Conservation (phyloP, 2,888 invertebrate species). For the Athalia circularis region DNA sequence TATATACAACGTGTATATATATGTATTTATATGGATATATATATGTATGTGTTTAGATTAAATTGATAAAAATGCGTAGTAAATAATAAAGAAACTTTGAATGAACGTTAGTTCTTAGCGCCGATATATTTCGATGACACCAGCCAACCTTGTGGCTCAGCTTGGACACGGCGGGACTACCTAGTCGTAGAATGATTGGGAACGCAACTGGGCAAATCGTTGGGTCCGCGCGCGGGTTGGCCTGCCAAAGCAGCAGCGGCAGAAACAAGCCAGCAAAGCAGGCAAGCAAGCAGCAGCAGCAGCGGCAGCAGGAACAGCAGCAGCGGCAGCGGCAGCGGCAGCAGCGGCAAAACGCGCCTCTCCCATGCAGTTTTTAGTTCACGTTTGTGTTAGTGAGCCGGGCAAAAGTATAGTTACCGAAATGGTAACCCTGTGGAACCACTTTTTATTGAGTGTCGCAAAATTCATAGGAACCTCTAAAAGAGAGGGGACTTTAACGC, state of each 20-base stretch:
- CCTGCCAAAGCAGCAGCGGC: slow-evolving; percentile 42
- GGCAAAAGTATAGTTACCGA: slow-evolving; percentile 74
- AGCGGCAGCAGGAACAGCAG: too few relatives aligned
- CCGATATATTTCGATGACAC: slow-evolving; percentile 45
- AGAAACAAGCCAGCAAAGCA: too few relatives aligned
- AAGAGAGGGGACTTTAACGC: slow-evolving; percentile 63
- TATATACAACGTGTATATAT: not conserved
- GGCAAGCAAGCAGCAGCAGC: too few relatives aligned
- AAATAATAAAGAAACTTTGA: slow-evolving; percentile 24
- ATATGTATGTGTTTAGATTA: slow-evolving; percentile 14
- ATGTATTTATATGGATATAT: slow-evolving; percentile 9
- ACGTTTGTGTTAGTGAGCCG: slow-evolving; percentile 50
- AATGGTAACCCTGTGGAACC: slow-evolving; percentile 79
- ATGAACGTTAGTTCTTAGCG: not conserved
- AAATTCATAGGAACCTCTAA: slow-evolving; percentile 78
- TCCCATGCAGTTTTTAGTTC: slow-evolving; percentile 72
- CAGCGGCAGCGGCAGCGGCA: slow-evolving; percentile 55
- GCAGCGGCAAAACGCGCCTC: slow-evolving; percentile 67
- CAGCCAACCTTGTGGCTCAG: slow-evolving; percentile 53
- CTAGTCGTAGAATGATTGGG: slow-evolving; percentile 75
- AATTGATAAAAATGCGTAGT: slow-evolving; percentile 38
- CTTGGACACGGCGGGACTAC: slow-evolving; percentile 71
- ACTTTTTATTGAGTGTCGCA: slow-evolving; percentile 80
- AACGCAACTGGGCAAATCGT: slow-evolving; percentile 75
- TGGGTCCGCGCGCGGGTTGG: slow-evolving; percentile 73